Conservation (phyloP, 2,113 vertebrate species). For the Semicossyphus pulcher region DNA sequence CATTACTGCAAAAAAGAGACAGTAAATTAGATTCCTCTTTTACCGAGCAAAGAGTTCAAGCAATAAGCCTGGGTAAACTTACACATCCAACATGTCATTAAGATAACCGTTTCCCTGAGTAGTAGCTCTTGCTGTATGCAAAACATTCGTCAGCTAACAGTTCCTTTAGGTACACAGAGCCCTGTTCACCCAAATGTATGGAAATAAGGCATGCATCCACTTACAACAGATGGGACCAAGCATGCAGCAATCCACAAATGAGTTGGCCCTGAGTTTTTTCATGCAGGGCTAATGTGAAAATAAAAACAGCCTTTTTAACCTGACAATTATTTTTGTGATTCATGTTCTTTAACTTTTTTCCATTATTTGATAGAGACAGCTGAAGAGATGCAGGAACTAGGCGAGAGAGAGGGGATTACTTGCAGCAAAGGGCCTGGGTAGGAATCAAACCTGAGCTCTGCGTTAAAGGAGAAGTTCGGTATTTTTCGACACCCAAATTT, state of each 20-base stretch:
- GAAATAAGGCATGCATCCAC: background rate
- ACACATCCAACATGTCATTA: slow-evolving; percentile 1
- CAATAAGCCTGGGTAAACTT: background rate
- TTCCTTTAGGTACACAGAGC: background rate
- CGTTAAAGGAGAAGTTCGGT: too few relatives aligned
- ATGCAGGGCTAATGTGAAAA: too few relatives aligned
- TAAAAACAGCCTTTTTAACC: too few relatives aligned
- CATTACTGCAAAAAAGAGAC: background rate
- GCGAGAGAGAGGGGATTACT: too few relatives aligned
- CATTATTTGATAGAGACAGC: too few relatives aligned
- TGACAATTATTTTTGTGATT: too few relatives aligned
- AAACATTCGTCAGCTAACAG: slow-evolving; percentile 1
- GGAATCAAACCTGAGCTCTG: too few relatives aligned
- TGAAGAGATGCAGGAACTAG: too few relatives aligned
- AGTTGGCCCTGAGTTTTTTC: too few relatives aligned
- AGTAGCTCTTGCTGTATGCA: background rate
- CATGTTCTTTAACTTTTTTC: too few relatives aligned
- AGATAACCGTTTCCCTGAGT: background rate
- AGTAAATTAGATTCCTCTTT: background rate
- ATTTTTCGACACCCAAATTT: too few relatives aligned
- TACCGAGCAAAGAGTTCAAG: background rate
- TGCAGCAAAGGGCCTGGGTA: too few relatives aligned
- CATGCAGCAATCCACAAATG: background rate
- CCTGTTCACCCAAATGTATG: background rate
- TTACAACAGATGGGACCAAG: background rate